phyloP scores from a whole-genome alignment of 2,113 vertebrate species.

The Prunella fulvescens region DNA sequence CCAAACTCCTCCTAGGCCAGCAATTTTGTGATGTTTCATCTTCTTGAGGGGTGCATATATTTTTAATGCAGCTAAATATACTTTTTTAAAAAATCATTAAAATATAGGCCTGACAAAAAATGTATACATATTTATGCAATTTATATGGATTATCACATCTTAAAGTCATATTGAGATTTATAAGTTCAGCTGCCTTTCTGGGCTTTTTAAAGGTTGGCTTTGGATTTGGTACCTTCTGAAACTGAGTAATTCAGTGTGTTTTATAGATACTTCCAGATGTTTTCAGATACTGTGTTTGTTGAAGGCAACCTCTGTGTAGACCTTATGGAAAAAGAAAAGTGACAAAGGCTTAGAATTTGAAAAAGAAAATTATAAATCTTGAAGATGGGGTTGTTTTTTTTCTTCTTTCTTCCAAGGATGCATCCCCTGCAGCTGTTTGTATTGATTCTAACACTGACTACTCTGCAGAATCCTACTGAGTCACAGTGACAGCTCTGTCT shows the following conservation, averaged over 20 bases:
- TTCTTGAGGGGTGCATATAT: background rate
- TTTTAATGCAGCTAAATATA: background rate
- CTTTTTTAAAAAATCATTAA: background rate
- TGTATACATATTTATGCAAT: background rate
- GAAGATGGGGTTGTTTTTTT: rapidly evolving
- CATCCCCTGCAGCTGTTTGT: background rate
- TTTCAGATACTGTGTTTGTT: background rate
- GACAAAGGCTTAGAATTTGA: background rate
- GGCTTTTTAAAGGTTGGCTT: background rate
- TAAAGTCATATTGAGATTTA: background rate
- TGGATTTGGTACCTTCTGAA: background rate
- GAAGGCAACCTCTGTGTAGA: background rate
- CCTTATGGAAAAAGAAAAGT: background rate
- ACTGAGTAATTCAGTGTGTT: rapidly evolving
- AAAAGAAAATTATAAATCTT: background rate
- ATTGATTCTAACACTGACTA: background rate
- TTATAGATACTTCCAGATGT: background rate
- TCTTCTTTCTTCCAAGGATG: background rate
- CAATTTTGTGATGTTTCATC: background rate
- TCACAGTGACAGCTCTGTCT: background rate
- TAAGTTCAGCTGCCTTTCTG: background rate
- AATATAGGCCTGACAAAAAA: background rate
- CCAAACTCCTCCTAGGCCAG: background rate
- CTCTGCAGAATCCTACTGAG: background rate
- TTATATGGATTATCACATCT: background rate